phyloP scores from a whole-genome alignment of 2,113 vertebrate genomes.

The Atrichornis clamosus region DNA sequence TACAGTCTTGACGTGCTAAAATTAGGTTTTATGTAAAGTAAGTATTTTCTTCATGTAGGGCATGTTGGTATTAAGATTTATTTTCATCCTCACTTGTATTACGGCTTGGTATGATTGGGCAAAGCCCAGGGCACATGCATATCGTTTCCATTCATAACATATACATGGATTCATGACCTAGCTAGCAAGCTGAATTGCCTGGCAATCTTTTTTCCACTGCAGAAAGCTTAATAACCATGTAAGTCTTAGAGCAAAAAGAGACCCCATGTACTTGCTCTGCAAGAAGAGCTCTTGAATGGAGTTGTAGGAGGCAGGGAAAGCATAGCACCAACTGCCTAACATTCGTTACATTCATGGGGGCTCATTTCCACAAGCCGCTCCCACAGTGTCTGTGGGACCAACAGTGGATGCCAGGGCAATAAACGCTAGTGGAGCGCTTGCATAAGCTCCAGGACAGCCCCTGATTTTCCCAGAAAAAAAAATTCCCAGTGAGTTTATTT shows the following conservation, averaged over 20 bases:
- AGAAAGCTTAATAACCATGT: neutral
- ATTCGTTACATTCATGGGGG: neutral
- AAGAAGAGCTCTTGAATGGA: neutral
- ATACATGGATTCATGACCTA: conserved; percentile 16
- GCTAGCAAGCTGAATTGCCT: neutral
- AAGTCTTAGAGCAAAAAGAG: neutral
- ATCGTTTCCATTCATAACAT: conserved; percentile 31
- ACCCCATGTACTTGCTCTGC: neutral
- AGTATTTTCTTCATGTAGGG: conserved; percentile 12
- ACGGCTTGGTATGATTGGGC: neutral
- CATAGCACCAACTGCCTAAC: neutral
- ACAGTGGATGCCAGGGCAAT: neutral
- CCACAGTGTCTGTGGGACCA: fast-evolving
- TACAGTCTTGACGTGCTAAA: neutral
- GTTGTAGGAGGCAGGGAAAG: neutral
- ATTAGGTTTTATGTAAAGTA: conserved; percentile 46
- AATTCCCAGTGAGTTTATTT: neutral
- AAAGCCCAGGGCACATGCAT: conserved; percentile 27
- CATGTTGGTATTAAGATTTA: conserved; percentile 38
- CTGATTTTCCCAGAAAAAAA: neutral
- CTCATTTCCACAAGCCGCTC: neutral
- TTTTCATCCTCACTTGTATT: conserved; percentile 16
- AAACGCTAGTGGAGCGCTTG: neutral
- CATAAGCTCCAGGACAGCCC: neutral
- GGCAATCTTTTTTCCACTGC: conserved; percentile 3